A percentile compares a stretch with the other conserved stretches of the same genome.
phyloP scores from a whole-genome alignment of 2,888 invertebrate genomes.

The Netelia fuscicornis region DNA sequence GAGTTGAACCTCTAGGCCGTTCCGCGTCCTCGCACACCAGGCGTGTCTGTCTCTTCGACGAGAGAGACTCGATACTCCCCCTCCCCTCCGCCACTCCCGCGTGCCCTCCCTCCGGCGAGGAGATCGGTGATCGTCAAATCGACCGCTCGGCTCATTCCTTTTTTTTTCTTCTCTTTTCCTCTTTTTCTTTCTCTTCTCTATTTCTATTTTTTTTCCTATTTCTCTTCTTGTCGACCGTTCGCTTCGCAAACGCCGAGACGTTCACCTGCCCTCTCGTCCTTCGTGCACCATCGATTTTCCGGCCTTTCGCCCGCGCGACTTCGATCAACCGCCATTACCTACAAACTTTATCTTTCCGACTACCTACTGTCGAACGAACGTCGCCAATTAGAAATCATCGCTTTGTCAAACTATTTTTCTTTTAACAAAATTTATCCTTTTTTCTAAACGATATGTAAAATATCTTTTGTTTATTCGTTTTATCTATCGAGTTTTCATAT shows the following conservation, averaged over 20 bases:
- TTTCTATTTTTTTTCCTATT: constrained; percentile 36
- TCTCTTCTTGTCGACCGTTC: constrained; percentile 26
- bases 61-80: constrained; percentile 69
- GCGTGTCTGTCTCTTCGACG: constrained; percentile 77
- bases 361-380: not conserved
- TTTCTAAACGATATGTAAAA: too few relatives aligned
- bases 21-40: constrained; percentile 84
- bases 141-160: constrained; percentile 56
- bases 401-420: too few relatives aligned
- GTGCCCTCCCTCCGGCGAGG: constrained; percentile 58
- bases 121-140: constrained; percentile 70
- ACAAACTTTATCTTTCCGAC: constrained; percentile 31
- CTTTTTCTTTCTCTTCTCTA: constrained; percentile 15
- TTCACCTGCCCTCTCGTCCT: constrained; percentile 68
- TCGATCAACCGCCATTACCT: constrained; percentile 1
- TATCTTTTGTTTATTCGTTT: too few relatives aligned
- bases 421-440: too few relatives aligned
- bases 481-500: too few relatives aligned
- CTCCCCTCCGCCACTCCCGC: constrained; percentile 7
- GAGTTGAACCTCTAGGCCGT: constrained; percentile 80
- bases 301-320: constrained; percentile 58
- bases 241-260: constrained; percentile 42
- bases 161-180: constrained; percentile 23
- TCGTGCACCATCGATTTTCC: constrained; percentile 68
- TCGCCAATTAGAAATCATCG: too few relatives aligned